These are phyloP conservation scores for Clavelina lepadiformis DNA, from an alignment of 23 tunicate species.

Conservation along the genomic window DNA sequence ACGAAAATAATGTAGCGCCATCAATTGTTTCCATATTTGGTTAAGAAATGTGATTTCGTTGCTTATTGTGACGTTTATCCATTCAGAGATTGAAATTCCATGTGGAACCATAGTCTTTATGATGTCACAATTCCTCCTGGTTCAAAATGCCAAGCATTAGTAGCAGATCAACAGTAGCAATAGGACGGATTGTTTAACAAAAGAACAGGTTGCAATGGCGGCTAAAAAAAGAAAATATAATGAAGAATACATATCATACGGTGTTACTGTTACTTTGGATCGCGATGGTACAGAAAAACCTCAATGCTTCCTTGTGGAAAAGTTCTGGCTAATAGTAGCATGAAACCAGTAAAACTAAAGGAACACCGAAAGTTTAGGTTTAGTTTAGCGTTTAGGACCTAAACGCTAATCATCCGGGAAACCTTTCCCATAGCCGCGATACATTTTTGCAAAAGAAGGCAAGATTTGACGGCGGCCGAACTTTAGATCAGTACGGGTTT, in stretches of 20 bases:
- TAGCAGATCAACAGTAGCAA: constrained; percentile 1
- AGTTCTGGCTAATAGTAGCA: constrained; percentile 35
- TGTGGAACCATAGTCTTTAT: too few relatives aligned
- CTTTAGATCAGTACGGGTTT: constrained; percentile 20
- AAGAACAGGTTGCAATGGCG: constrained; percentile 21
- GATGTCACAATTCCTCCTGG: constrained; percentile 10
- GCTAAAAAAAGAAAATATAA: constrained; percentile 4
- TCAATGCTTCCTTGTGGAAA: constrained; percentile 30
- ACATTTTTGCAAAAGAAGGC: constrained; percentile 15
- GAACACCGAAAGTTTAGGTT: too few relatives aligned
- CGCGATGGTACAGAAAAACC: constrained; percentile 38
- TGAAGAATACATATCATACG: constrained; percentile 24
- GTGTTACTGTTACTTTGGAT: constrained; percentile 17
- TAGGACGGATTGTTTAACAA: constrained; percentile 1
- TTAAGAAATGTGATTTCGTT: too few relatives aligned
- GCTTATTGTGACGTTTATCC: too few relatives aligned
- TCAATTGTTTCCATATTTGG: too few relatives aligned
- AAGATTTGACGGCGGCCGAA: constrained; percentile 11
- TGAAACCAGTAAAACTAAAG: constrained; percentile 20
- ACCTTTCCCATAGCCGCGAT: constrained; percentile 16
- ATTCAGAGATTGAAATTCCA: too few relatives aligned
- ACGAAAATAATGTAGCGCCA: too few relatives aligned
- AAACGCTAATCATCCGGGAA: constrained; percentile 15
- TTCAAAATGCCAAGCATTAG: not conserved
- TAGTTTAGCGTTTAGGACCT: too few relatives aligned